Evolutionary conservation across 2,797 vertebrate species (phyloP).

Genomic region (Malacoctenus gilli): DNA sequence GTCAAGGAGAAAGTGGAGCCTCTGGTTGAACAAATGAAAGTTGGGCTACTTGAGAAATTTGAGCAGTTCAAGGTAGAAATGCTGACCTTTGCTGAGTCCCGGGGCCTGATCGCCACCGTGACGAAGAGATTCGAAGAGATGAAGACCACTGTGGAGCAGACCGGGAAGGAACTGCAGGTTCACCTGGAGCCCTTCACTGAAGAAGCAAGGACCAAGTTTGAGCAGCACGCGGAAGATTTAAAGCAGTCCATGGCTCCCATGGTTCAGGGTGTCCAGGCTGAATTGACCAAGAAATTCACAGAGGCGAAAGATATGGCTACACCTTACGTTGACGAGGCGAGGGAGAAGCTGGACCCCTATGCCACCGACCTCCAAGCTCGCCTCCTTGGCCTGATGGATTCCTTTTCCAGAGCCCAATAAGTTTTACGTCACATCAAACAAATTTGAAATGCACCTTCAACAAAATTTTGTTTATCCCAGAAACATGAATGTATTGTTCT

Average conservation of each 20-base stretch:
- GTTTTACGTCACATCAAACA: slow-evolving; percentile 9
- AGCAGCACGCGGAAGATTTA: slow-evolving; percentile 77
- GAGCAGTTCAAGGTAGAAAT: slow-evolving; percentile 78
- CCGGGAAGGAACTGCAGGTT: slow-evolving; percentile 75
- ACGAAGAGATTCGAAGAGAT: slow-evolving; percentile 79
- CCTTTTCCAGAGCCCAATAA: slow-evolving; percentile 69
- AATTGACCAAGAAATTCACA: slow-evolving; percentile 69
- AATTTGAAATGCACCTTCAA: slow-evolving; percentile 30
- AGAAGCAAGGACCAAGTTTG: slow-evolving; percentile 77
- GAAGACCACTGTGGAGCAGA: slow-evolving; percentile 71
- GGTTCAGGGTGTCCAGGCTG: slow-evolving; percentile 64
- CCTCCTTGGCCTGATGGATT: slow-evolving; percentile 71
- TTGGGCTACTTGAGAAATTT: slow-evolving; percentile 72
- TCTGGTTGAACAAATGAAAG: slow-evolving; percentile 70
- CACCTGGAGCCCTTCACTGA: slow-evolving; percentile 76
- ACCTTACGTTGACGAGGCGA: slow-evolving; percentile 81
- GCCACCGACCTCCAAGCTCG: slow-evolving; percentile 73
- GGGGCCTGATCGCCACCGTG: slow-evolving; percentile 73
- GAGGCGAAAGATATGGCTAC: slow-evolving; percentile 71
- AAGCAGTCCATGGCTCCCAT: slow-evolving; percentile 69
- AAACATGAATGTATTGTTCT: not conserved
- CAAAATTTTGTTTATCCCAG: slow-evolving; percentile 1
- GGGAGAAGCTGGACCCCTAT: slow-evolving; percentile 72
- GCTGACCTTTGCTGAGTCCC: slow-evolving; percentile 72
- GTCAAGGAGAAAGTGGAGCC: slow-evolving; percentile 70